Evolutionary conservation across 1,140 invertebrate species (phyloP), one percentile per base, ranked within the genome.

Genomic region (Euwallacea similis): DNA sequence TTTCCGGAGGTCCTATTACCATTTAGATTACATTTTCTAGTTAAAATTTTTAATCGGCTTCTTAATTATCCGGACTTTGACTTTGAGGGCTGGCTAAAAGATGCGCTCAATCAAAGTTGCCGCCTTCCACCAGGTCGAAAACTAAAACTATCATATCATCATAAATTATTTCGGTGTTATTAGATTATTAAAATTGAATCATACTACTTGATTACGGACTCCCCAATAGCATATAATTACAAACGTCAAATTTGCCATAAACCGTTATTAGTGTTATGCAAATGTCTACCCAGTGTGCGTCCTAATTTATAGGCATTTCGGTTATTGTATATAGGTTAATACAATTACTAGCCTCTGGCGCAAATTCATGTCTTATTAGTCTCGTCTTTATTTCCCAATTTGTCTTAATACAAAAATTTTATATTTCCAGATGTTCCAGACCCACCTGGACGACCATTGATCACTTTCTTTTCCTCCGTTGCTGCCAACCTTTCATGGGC

Each of bases 401-500:
- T 11, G 16, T 15, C 54, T 61, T 6, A 33, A 33, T 33, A 33
- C 21, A 33, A 33, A 33, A 33, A 33, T 33, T 42, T 43, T 61
- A 43, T 42, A 47, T 71, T 33, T 71, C 64, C 83, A 89, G 87
- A 88, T 83, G 87, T 89, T 76, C 85, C 88, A 81, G 90, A 90
- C 83, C 87, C 90, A 64, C 90, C 90, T 63, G 89, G 89, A 73
- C 84, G 88, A 65, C 90, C 91, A 60, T 83, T 92, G 73, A 85
- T 91, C 78, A 87, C 87, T 79, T 87, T 85, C 78, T 92, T 91
- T 80, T 90, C 89, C 53, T 91, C 90, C 65, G 84, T 89, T 69
- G 87, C 88, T 15, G 89, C 91, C 76, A 90, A 90, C 79, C 83
- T 92, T 74, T 91, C 90, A 46, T 92, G 91, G 91, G 88, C 90